Percentiles rank a stretch among this genome's conserved stretches.
These are phyloP conservation scores for Lethocerus indicus DNA, from an alignment of 1,140 invertebrate genomes.

Conservation along the genomic window DNA sequence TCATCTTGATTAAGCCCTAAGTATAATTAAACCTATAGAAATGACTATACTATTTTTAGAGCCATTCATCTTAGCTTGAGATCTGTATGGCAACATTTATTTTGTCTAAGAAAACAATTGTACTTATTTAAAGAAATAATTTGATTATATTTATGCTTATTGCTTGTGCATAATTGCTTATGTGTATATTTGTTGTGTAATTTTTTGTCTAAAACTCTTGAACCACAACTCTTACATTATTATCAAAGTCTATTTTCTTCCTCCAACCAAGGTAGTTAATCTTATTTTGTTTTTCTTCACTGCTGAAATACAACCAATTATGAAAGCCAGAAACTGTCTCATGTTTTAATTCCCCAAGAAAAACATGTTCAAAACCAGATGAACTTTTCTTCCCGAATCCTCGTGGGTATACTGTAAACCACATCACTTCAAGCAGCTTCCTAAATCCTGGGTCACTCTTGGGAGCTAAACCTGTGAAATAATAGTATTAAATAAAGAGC, in stretches of 20 bases:
- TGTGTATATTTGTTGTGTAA: not conserved
- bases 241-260: slow-evolving; percentile 44
- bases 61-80: not conserved
- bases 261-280: slow-evolving; percentile 62
- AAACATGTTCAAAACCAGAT: slow-evolving; percentile 75
- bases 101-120: not conserved
- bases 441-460: slow-evolving; percentile 32
- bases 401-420: slow-evolving; percentile 67
- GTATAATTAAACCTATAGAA: slow-evolving; percentile 2
- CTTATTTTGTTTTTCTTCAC: slow-evolving; percentile 43
- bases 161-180: not conserved
- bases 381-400: slow-evolving; percentile 57
- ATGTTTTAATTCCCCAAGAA: slow-evolving; percentile 58
- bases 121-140: not conserved
- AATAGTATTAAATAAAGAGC: not conserved
- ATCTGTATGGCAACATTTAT: not conserved
- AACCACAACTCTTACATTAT: slow-evolving; percentile 1
- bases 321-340: slow-evolving; percentile 64
- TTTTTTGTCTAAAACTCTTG: not conserved
- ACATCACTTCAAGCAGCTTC: slow-evolving; percentile 52
- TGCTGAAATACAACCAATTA: slow-evolving; percentile 74
- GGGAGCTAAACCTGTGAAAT: slow-evolving; percentile 11
- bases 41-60: not conserved
- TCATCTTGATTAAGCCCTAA: not conserved
- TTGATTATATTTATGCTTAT: not conserved